A percentile compares a stretch with the other conserved stretches of the same genome.
Conservation (phyloP, 2,888 invertebrate genomes). For the Quadroppia sp. region DNA sequence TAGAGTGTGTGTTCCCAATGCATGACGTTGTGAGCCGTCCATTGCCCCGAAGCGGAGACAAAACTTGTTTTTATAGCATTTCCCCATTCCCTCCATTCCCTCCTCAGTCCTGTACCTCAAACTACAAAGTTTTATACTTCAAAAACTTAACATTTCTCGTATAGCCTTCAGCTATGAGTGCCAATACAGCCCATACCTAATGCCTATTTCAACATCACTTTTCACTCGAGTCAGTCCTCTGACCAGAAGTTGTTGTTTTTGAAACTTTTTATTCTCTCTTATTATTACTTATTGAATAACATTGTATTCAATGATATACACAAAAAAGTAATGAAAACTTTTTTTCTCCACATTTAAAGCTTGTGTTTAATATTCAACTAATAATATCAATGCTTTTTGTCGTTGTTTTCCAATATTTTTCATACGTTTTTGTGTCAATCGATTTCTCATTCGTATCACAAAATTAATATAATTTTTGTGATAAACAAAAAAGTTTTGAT, state of each 20-base stretch:
- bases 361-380: not conserved
- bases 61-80: slow-evolving; percentile 35
- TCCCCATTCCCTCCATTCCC: slow-evolving; percentile 30
- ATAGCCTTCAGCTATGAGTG: slow-evolving; percentile 35
- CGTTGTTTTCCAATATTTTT: not conserved
- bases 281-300: not conserved
- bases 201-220: slow-evolving; percentile 26
- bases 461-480: no score
- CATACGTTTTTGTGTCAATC: not conserved
- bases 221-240: not conserved
- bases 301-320: not conserved
- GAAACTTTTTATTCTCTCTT: not conserved
- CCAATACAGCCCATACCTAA: slow-evolving; percentile 22
- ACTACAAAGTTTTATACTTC: slow-evolving; percentile 8
- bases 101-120: slow-evolving; percentile 1
- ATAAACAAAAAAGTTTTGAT: no score
- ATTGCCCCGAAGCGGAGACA: slow-evolving; percentile 35
- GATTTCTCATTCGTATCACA: no score
- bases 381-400: not conserved
- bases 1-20: not conserved
- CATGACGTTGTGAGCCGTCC: slow-evolving; percentile 29
- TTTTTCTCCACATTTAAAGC: not conserved
- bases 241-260: slow-evolving; percentile 10
- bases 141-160: slow-evolving; percentile 14
- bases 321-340: not conserved